Base-by-base conservation (phyloP, 2,113 vertebrate genomes). In the Neogobius melanostomus region DNA sequence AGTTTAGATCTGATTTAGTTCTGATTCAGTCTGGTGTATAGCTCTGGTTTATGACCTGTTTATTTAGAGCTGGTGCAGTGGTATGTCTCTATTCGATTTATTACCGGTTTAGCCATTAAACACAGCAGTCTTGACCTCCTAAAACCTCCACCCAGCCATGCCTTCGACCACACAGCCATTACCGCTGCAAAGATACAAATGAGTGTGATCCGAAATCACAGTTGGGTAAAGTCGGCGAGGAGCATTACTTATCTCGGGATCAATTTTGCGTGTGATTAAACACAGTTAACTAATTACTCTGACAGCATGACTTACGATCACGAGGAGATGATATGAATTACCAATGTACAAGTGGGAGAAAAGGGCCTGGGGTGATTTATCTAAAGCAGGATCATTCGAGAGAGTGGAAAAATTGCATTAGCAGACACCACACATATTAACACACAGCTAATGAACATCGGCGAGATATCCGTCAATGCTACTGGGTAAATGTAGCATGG, bases 191-290 rank as follows among this genome's bases (percentile, higher is more conserved):
- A 0, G 52, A 69, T 69, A 76, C 69, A 81, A 75, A 80, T 68
- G 76, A 78, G 68, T 36, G 62, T 60, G 56, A 52, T 62, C 50
- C 70, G 62, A 36, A 52, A 51, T 70, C 74, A 50, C 64, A 77
- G 79, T 71, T 17, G 61, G 73, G 65, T 47, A 72, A 62, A 59
- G 53, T 77, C 69, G 76, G 77, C 59, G 15, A 62, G 63, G 79
- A 80, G 74, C 75, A 84, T 87, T 80, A 79, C 75, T 87, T 83
- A 83, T 75, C 82, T 64, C 6, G 68, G 77, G 82, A 89, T 87
- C 85, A 79, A 85, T 89, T 89, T 84, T 82, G 79, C 47, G 45
- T 81, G 69, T 82, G 81, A 89, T 89, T 89, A 87, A 89, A 84
- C 83, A 72, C 75, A 80, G 81, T 85, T 89, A 82, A 85, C 81